Percentiles rank a stretch among this genome's conserved stretches.
Conservation (phyloP, 2,113 vertebrate species). For the Boleophthalmus pectinirostris region DNA sequence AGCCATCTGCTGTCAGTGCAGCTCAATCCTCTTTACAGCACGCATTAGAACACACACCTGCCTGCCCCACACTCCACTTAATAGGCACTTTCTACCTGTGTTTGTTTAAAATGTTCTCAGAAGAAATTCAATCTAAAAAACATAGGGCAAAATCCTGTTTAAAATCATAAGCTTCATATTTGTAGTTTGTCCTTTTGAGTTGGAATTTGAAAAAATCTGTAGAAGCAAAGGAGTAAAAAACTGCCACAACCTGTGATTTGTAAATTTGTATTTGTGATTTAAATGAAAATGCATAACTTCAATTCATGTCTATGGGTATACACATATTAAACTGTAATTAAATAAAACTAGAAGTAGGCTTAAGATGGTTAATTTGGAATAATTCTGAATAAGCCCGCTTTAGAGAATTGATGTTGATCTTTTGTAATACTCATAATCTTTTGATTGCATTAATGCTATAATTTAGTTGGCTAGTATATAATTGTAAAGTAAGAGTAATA, state of each 20-base stretch:
- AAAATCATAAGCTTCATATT: not conserved
- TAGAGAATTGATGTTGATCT: too few species aligned
- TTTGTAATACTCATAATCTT: too few species aligned
- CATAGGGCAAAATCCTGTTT: not conserved
- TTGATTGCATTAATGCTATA: not conserved
- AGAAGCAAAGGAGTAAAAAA: too few species aligned
- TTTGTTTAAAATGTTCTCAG: not conserved
- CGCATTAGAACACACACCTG: conserved; percentile 13
- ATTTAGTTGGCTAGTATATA: not conserved
- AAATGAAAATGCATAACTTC: not conserved
- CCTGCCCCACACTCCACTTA: not conserved
- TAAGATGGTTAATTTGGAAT: too few species aligned
- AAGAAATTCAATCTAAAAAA: not conserved
- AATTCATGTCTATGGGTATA: not conserved
- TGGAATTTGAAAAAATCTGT: not conserved
- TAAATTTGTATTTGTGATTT: not conserved
- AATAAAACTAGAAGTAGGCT: too few species aligned
- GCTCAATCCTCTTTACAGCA: conserved; percentile 39
- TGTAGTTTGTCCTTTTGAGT: not conserved
- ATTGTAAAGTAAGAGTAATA: too few species aligned
- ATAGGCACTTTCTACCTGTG: not conserved
- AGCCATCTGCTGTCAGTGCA: conserved; percentile 46
- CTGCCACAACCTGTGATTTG: too few species aligned
- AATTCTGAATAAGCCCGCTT: too few species aligned
- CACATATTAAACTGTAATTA: too few species aligned